Conservation (phyloP, 2,888 invertebrate genomes). For the Steromphala cineraria region DNA sequence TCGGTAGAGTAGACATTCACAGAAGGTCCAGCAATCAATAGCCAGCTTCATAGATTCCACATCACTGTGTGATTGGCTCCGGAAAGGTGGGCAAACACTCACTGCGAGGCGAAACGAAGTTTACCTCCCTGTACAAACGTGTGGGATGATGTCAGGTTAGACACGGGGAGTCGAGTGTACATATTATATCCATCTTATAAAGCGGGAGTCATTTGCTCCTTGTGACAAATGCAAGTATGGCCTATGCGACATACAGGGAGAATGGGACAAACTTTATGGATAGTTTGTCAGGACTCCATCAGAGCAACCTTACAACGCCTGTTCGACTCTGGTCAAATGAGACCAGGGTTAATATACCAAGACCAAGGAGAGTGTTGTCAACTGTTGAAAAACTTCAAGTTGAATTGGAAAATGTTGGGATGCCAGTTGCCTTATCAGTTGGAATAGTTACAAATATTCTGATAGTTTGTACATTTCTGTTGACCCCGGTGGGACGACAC, state of each 20-base stretch:
- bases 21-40: too few species aligned
- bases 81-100: background rate
- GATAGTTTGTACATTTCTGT: slow-evolving; percentile 30
- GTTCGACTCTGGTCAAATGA: background rate
- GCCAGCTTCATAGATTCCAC: too few species aligned
- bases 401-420: slow-evolving; percentile 26
- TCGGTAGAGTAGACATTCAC: too few species aligned
- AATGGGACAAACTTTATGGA: background rate
- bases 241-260: background rate
- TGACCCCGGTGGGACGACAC: slow-evolving; percentile 27
- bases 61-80: slow-evolving; percentile 1
- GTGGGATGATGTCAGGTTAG: background rate
- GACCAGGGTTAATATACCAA: background rate
- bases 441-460: slow-evolving; percentile 37
- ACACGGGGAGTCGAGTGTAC: background rate
- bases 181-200: background rate
- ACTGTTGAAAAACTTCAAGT: background rate
- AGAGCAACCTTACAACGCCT: background rate
- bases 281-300: background rate
- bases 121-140: background rate
- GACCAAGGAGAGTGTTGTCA: background rate
- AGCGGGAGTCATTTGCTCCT: background rate
- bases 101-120: background rate
- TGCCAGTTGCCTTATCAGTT: slow-evolving; percentile 32
- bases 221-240: background rate